These are phyloP conservation scores for Cinara cedri DNA, from an alignment of 2,888 invertebrate genomes.

Conservation along the genomic window DNA sequence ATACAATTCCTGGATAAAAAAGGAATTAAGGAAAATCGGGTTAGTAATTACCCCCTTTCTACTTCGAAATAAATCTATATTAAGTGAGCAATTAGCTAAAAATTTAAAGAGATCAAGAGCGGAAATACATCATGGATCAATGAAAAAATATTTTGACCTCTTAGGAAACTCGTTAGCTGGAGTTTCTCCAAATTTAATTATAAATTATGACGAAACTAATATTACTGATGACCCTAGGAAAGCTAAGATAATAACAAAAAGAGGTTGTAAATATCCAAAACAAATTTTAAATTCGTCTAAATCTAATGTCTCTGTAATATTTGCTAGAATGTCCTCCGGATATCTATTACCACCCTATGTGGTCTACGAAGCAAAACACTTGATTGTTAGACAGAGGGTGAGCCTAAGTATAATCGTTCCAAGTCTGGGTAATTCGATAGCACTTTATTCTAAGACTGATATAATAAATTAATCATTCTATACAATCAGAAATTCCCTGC, in stretches of 20 bases:
- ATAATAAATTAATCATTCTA: neutral
- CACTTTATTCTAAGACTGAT: conserved; percentile 10
- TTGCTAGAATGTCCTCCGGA: conserved; percentile 7
- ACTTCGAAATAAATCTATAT: neutral
- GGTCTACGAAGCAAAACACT: neutral
- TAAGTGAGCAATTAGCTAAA: conserved; percentile 18
- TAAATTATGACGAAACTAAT: conserved; percentile 45
- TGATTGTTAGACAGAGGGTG: neutral
- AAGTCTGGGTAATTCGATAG: conserved; percentile 2
- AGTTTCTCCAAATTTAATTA: conserved; percentile 25
- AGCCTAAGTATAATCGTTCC: neutral
- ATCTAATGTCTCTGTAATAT: neutral
- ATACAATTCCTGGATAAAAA: conserved; percentile 10
- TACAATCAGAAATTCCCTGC: neutral
- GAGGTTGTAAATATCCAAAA: conserved; percentile 9
- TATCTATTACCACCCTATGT: conserved; percentile 2
- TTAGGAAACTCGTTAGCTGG: conserved; percentile 9
- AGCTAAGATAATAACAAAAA: neutral
- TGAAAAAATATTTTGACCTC: conserved; percentile 33
- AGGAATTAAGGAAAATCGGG: neutral
- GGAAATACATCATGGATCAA: conserved; percentile 2
- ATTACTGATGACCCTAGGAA: conserved; percentile 24
- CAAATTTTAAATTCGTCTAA: neutral
- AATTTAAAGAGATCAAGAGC: conserved; percentile 24
- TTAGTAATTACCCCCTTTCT: conserved; percentile 17